Conservation (phyloP, 2,888 invertebrate species). For the Mamestra brassicae region DNA sequence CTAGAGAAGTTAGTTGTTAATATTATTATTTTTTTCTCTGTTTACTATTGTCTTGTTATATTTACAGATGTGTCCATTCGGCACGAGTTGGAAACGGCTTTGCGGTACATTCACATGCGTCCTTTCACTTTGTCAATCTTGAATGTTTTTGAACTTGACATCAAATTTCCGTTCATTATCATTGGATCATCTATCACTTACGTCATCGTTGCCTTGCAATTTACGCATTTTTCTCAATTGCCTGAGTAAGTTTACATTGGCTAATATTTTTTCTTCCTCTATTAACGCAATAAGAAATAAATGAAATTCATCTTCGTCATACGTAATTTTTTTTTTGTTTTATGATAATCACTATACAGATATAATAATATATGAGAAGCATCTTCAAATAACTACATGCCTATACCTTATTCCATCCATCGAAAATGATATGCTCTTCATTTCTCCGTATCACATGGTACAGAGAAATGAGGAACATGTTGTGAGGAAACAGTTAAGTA, state of each 20-base stretch:
- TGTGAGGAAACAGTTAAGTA: too few species aligned
- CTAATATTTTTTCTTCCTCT: not conserved
- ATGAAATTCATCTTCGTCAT: too few species aligned
- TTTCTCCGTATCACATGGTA: too few species aligned
- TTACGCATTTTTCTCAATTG: not conserved
- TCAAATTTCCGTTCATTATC: not conserved
- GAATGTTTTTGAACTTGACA: not conserved
- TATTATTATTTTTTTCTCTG: too few species aligned
- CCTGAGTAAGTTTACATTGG: not conserved
- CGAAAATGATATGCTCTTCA: too few species aligned
- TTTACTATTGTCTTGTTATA: not conserved
- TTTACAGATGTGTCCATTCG: not conserved
- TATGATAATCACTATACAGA: too few species aligned
- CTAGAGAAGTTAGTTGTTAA: not conserved
- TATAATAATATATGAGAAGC: too few species aligned
- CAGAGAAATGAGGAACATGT: too few species aligned
- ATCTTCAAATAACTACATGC: too few species aligned
- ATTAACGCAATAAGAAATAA: too few species aligned
- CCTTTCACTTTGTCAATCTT: not conserved
- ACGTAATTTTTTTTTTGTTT: too few species aligned
- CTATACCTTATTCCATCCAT: too few species aligned
- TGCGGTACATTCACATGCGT: not conserved
- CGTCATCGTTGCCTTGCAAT: not conserved
- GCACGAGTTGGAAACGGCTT: not conserved
- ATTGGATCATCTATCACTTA: not conserved